Conservation (phyloP, 2,797 vertebrate genomes). For the Clarias platycephalus region DNA sequence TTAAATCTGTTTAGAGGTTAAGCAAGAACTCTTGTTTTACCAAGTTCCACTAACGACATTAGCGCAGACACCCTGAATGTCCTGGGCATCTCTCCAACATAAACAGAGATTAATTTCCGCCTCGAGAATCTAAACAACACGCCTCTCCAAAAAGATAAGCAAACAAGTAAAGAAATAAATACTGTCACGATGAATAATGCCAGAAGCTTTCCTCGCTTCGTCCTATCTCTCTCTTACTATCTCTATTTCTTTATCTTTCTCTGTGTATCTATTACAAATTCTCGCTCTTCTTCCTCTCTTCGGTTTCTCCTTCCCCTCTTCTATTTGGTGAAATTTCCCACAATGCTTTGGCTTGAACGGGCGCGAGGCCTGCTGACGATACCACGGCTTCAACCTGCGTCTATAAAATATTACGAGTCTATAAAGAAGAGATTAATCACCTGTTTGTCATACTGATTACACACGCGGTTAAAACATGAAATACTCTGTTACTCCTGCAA, state of each 20-base stretch:
- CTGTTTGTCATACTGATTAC: constrained; percentile 35
- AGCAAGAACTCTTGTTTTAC: neutral
- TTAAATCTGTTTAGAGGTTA: constrained; percentile 19
- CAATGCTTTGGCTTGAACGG: constrained; percentile 4
- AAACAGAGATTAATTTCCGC: constrained; percentile 48
- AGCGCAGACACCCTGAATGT: constrained; percentile 1
- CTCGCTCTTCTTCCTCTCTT: neutral
- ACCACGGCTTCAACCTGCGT: constrained; percentile 1
- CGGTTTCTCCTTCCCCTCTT: neutral
- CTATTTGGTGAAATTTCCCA: constrained; percentile 1
- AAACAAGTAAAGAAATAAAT: constrained; percentile 20
- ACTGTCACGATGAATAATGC: constrained; percentile 38
- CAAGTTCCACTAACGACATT: constrained; percentile 32
- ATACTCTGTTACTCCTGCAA: constrained; percentile 24
- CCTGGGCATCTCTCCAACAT: constrained; percentile 39
- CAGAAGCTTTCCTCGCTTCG: constrained; percentile 10
- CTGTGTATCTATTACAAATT: constrained; percentile 8
- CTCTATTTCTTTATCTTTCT: constrained; percentile 17
- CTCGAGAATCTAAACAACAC: constrained; percentile 35
- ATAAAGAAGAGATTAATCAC: constrained; percentile 36
- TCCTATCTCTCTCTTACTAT: constrained; percentile 3
- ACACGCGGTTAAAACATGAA: neutral
- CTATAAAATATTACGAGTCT: constrained; percentile 32
- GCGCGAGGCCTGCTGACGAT: neutral
- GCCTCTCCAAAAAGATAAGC: constrained; percentile 34